phyloP scores from a whole-genome alignment of 2,113 vertebrate genomes.

The Sylvietta virens region DNA sequence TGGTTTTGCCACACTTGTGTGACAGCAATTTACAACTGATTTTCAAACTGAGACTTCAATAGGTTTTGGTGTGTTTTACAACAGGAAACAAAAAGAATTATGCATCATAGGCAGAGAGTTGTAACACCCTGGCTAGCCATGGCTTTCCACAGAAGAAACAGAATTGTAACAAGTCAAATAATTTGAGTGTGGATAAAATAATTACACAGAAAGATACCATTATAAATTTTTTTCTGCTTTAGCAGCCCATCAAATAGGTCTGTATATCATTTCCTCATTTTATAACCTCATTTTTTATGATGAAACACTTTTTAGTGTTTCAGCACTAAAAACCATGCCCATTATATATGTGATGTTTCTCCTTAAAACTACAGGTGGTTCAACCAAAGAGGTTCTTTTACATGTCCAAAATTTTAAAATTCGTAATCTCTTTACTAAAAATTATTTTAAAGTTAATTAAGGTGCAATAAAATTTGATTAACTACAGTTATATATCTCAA shows the following conservation, averaged over 20 bases:
- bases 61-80: background rate
- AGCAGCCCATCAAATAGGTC: background rate
- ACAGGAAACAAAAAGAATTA: background rate
- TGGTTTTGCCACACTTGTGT: background rate
- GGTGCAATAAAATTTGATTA: conserved; percentile 10
- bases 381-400: background rate
- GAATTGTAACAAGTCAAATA: background rate
- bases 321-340: background rate
- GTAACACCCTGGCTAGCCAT: background rate
- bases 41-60: background rate
- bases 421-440: background rate
- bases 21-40: background rate
- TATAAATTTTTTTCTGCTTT: background rate
- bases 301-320: no score
- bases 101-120: background rate
- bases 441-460: conserved; percentile 14
- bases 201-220: background rate
- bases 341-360: background rate
- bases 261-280: background rate
- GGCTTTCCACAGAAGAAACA: background rate
- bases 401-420: background rate
- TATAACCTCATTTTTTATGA: background rate
- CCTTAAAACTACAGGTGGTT: background rate
- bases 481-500: background rate
- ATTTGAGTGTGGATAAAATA: background rate